These are phyloP conservation scores for Acleris emargana DNA, from an alignment of 2,888 invertebrate genomes.

Conservation along the genomic window DNA sequence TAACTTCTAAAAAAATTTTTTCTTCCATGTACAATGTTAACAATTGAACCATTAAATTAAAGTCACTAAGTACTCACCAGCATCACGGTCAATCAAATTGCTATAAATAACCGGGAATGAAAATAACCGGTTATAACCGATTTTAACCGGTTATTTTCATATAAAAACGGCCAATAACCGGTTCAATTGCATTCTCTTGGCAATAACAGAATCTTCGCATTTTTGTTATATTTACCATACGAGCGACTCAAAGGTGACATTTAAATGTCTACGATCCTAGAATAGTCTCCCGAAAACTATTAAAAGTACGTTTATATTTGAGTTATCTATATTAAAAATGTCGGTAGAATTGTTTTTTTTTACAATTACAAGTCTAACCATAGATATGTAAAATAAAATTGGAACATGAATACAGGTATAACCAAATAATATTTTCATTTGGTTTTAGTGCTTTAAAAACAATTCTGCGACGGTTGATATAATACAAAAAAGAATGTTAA, in stretches of 20 bases:
- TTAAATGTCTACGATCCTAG: conserved; percentile 1
- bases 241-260: not conserved
- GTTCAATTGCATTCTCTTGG: no score
- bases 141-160: no score
- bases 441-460: conserved; percentile 3
- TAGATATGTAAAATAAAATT: conserved; percentile 27
- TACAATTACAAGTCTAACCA: conserved; percentile 19
- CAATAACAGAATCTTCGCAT: not conserved
- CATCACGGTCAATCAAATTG: no score
- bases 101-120: no score
- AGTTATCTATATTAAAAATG: conserved; percentile 31
- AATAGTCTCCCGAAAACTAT: conserved; percentile 20
- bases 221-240: not conserved
- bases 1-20: no score
- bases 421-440: not conserved
- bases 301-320: conserved; percentile 24
- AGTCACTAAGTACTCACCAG: no score
- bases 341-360: conserved; percentile 25
- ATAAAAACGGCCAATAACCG: no score
- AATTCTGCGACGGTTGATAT: conserved; percentile 24
- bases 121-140: no score
- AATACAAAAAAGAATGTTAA: not conserved
- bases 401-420: not conserved
- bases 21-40: no score
- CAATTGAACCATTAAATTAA: no score